Evolutionary conservation across 2,797 vertebrate genomes (phyloP), one percentile per base, ranked within the genome.

Genomic region (Cheracebus regulus): DNA sequence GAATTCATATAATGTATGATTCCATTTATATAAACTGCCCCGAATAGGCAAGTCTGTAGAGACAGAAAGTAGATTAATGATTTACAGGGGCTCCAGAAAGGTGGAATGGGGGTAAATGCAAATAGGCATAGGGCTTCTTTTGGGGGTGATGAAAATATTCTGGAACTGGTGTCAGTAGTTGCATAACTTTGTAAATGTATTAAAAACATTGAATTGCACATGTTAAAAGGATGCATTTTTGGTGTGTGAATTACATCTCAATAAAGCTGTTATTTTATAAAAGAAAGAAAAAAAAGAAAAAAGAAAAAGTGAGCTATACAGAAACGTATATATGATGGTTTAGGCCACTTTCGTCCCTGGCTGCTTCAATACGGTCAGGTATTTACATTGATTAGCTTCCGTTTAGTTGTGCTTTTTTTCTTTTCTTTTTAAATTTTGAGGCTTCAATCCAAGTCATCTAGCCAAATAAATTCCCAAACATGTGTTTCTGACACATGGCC

Each of bases 361-460:
- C 30, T 73, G 90, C n/a, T 57, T 93, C 67, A 78, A 7, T 75
- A 50, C 4, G 84, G 46, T 87, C 79, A 78, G 46, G 39, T 83
- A 70, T 89, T 50, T 55, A 17, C 58, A 41, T 48, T 48, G 52
- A 84, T 92, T 95, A 89, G 26, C 10, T 76, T 72, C 28, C 70
- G 41, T 81, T 70, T 72, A 57, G 36, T 52, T 93, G 15, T 83
- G 58, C 7, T 80, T 24, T 17, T 86, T 52, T 33, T 80, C 17
- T 19, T 90, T 55, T 44, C 52, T 92, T 94, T 86, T 55, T 24
- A 36, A 44, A 80, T 30, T 50, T 88, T 93, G 46, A 96, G 28
- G 70, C 46, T 96, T 96, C 78, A 73, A 36, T 33, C 39, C 58
- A 97, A 96, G 64, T 87, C 41, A 78, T 50, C 64, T 41, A 95